Base-by-base conservation (phyloP, 2,888 invertebrate genomes). In the Ectropis crepuscularia region DNA sequence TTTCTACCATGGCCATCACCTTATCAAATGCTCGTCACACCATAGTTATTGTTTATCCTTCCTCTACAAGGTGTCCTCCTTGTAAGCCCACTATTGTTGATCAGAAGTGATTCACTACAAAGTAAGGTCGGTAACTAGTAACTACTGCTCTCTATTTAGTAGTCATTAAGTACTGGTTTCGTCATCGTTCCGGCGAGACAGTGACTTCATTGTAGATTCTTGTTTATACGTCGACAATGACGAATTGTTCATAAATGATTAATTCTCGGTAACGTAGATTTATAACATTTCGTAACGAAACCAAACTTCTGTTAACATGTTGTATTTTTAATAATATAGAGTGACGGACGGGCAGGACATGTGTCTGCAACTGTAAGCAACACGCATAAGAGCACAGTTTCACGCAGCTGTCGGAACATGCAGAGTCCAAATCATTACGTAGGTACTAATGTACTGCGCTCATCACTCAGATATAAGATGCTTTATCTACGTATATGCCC, bases 71-170 rank as follows among this genome's bases (percentile, higher is more conserved):
- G 57, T 41, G 48, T n/a, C 12, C 42, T 57, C 57, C 62, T 47
- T 62, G 12, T 53, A 51, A 46, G 57, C 36, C 39, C 9, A 41
- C 45, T 11, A 57, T 63, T 57, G 53, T 53, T 54, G 57, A 53
- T 48, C 57, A 57, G 10, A 53, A 48, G 46, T 63, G 62, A 63
- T 57, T 63, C 62, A 49, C 16, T 16, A 53, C 53, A 53, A 51
- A 47, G 51, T 57, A 48, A 53, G 57, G 62, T 9, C 57, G 36
- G 41, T 54, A 38, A 46, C 11, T 43, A 41, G 41, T 54, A 38
- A 46, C 11, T 43, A 41, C 42, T 41, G 8, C 38, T 39, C 6
- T n/a, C 46, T 39, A n/a, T 39, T 41, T 47, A 46, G 38, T 39
- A 39, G 11, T 57, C 16, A 57, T 11, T 38, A 48, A 28, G 39